Evolutionary conservation across 2,888 invertebrate species (phyloP).

Genomic region (Eupithecia exiguata): DNA sequence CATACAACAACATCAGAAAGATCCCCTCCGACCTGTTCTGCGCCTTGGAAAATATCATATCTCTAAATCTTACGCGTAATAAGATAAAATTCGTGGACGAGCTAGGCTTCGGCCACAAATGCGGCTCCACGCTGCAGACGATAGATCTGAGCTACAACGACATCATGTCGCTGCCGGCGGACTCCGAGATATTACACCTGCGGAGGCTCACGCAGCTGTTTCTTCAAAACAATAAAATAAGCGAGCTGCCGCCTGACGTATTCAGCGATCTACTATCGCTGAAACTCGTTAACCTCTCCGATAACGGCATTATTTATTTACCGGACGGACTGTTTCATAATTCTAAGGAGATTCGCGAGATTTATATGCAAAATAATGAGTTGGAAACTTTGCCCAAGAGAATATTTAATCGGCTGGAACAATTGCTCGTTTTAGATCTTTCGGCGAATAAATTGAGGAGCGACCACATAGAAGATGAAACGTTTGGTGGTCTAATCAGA

Average conservation of each 20-base stretch:
- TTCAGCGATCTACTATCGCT: constrained; percentile 91
- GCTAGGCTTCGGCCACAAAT: constrained; percentile 86
- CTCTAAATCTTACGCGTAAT: constrained; percentile 93
- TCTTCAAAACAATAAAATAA: constrained; percentile 92
- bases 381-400: constrained; percentile 92
- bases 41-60: constrained; percentile 90
- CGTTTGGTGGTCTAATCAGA: constrained; percentile 93
- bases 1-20: constrained; percentile 90
- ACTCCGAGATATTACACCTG: constrained; percentile 90
- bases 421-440: constrained; percentile 93
- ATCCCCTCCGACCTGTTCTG: constrained; percentile 92
- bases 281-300: constrained; percentile 92
- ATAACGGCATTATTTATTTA: constrained; percentile 91
- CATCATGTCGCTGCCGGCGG: constrained; percentile 88
- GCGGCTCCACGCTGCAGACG: constrained; percentile 88
- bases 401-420: constrained; percentile 92
- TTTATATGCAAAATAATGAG: constrained; percentile 94
- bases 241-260: constrained; percentile 89
- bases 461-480: constrained; percentile 93
- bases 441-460: constrained; percentile 93
- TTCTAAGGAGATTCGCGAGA: constrained; percentile 91
- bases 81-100: constrained; percentile 90
- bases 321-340: constrained; percentile 92
- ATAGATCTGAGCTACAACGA: constrained; percentile 93
- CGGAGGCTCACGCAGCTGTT: constrained; percentile 91